Percentiles rank a stretch among this genome's conserved stretches.
Evolutionary conservation across 2,888 invertebrate species (phyloP).

Genomic region (Volucella bombylans): DNA sequence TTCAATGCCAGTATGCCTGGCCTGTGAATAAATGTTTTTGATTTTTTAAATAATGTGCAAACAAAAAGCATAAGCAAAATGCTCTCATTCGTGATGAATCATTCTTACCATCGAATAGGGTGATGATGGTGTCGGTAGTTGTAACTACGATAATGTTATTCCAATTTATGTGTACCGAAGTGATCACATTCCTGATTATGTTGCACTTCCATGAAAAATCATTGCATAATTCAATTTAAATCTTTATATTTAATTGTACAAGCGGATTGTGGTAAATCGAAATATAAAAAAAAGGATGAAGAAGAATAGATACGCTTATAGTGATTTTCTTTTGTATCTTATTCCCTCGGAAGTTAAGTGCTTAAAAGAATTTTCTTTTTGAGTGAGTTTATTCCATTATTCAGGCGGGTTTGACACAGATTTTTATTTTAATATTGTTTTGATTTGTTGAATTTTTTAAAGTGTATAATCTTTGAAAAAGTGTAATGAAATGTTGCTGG

Average conservation of each 20-base stretch:
- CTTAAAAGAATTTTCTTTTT: slow-evolving; percentile 16
- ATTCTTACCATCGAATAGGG: slow-evolving; percentile 48
- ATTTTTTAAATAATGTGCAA: slow-evolving; percentile 47
- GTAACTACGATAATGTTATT: slow-evolving; percentile 52
- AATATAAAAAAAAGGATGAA: slow-evolving; percentile 29
- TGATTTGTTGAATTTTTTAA: slow-evolving; percentile 33
- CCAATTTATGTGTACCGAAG: slow-evolving; percentile 40
- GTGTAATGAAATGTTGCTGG: slow-evolving; percentile 82
- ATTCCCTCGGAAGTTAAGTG: slow-evolving; percentile 16
- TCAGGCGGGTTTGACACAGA: slow-evolving; percentile 37
- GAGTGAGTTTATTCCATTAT: slow-evolving; percentile 17
- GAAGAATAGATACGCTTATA: slow-evolving; percentile 26
- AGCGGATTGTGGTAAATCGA: slow-evolving; percentile 29
- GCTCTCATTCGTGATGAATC: slow-evolving; percentile 60
- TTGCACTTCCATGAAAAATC: slow-evolving; percentile 54
- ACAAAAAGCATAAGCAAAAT: slow-evolving; percentile 44
- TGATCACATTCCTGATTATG: slow-evolving; percentile 49
- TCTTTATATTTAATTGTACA: slow-evolving; percentile 30
- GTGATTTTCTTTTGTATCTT: slow-evolving; percentile 23
- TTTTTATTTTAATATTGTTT: slow-evolving; percentile 1
- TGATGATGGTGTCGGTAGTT: slow-evolving; percentile 51
- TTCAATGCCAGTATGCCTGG: slow-evolving; percentile 42
- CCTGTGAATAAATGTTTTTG: slow-evolving; percentile 50
- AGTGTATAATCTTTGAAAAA: slow-evolving; percentile 43
- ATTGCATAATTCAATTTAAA: slow-evolving; percentile 46